Evolutionary conservation across 2,888 invertebrate species (phyloP).

Genomic region (Cistogaster globosa): DNA sequence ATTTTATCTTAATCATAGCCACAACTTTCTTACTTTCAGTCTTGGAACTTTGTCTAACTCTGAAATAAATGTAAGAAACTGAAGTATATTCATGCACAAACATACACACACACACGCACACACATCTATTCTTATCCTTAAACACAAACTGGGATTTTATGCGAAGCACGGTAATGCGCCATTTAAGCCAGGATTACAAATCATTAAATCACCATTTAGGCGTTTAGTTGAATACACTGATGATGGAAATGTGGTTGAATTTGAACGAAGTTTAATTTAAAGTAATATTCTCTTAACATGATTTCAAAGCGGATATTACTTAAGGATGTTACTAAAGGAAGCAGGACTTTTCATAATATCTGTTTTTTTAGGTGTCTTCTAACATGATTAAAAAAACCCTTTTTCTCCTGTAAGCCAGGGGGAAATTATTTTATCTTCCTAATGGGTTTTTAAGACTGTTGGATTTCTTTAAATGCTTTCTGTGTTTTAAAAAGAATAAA

Average conservation of each 20-base stretch:
- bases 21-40: neutral
- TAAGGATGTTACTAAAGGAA: conserved; percentile 2
- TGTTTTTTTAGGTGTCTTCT: conserved; percentile 3
- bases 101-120: conserved; percentile 5
- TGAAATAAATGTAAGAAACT: too few relatives aligned
- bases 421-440: neutral
- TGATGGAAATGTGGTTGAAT: neutral
- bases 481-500: neutral
- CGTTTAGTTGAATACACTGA: neutral
- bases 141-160: neutral
- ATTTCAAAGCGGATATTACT: conserved; percentile 15
- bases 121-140: neutral
- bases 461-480: neutral
- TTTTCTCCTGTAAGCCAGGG: neutral
- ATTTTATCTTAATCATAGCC: neutral
- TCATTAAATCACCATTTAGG: conserved; percentile 18
- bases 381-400: conserved; percentile 19
- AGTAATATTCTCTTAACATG: conserved; percentile 35
- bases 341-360: neutral
- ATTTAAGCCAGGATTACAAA: conserved; percentile 29
- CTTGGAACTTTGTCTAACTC: too few relatives aligned
- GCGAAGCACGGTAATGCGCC: conserved; percentile 22
- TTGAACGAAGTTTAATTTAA: conserved; percentile 38
- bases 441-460: conserved; percentile 12
- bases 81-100: neutral